A percentile compares a stretch with the other conserved stretches of the same genome.
phyloP scores from a whole-genome alignment of 2,113 vertebrate genomes.

The Odocoileus hemionus region DNA sequence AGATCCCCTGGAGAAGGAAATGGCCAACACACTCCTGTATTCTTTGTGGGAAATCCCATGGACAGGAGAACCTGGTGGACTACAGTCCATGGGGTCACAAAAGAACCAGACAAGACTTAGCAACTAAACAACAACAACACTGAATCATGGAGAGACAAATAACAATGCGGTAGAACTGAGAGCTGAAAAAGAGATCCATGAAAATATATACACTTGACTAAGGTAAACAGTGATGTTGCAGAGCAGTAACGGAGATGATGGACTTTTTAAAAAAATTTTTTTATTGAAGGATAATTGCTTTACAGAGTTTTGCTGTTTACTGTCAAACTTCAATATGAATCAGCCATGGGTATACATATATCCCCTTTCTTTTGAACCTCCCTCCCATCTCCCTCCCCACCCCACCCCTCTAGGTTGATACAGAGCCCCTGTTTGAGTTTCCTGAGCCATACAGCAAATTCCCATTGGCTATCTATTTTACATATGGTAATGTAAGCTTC shows the following conservation, averaged over 20 bases:
- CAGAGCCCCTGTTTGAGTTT: background rate
- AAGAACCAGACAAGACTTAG: background rate
- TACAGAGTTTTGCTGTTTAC: background rate
- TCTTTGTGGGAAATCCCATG: background rate
- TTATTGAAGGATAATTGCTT: background rate
- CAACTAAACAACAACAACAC: background rate
- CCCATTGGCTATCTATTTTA: background rate
- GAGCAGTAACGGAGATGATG: no score
- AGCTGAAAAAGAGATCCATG: background rate
- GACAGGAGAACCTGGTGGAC: background rate
- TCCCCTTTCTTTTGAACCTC: background rate
- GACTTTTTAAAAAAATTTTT: background rate
- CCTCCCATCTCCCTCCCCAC: background rate
- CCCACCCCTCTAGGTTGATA: background rate
- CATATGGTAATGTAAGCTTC: background rate
- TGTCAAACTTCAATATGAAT: background rate
- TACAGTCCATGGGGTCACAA: background rate
- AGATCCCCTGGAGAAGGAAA: background rate
- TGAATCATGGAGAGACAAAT: background rate
- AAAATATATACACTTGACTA: accelerated
- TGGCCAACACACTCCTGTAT: background rate
- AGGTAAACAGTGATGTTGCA: background rate
- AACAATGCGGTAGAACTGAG: background rate
- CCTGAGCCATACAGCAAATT: background rate
- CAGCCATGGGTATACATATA: background rate